Conservation (phyloP, 2,113 vertebrate genomes). For the Lophochroa leadbeateri region DNA sequence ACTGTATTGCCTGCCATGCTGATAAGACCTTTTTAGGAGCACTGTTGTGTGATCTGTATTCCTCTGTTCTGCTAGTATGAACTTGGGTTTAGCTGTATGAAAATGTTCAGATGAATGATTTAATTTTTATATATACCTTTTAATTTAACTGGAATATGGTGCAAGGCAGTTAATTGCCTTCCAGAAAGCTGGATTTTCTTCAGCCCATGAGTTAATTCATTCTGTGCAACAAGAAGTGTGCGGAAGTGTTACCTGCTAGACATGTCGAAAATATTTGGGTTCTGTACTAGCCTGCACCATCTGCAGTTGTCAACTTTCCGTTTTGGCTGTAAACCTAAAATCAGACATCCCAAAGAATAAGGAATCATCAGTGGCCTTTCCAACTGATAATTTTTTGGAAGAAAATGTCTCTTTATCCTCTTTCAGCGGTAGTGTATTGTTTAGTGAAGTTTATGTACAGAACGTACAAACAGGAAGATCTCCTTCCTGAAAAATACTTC, state of each 20-base stretch:
- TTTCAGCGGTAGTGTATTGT: constrained; percentile 68
- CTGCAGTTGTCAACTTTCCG: constrained; percentile 40
- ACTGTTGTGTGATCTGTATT: not conserved
- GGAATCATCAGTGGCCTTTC: constrained; percentile 14
- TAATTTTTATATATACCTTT: not conserved
- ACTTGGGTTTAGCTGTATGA: not conserved
- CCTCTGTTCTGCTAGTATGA: not conserved
- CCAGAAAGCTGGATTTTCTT: not conserved
- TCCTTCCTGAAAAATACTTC: constrained; percentile 77
- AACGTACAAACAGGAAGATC: constrained; percentile 77
- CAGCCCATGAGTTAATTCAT: constrained; percentile 24
- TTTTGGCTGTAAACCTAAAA: constrained; percentile 51
- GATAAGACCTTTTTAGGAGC: not conserved
- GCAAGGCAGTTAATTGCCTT: not conserved
- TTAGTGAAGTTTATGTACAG: constrained; percentile 74
- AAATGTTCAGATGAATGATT: not conserved
- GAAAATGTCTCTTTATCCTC: constrained; percentile 27
- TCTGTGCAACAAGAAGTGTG: constrained; percentile 4
- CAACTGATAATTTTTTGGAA: constrained; percentile 56
- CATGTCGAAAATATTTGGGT: constrained; percentile 9
- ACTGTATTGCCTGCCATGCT: not conserved
- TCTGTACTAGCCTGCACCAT: constrained; percentile 21
- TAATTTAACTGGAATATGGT: not conserved
- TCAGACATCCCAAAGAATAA: constrained; percentile 49
- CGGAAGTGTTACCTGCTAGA: constrained; percentile 13